These are phyloP conservation scores for Callipepla californica DNA, from an alignment of 2,113 vertebrate genomes.

Conservation along the genomic window DNA sequence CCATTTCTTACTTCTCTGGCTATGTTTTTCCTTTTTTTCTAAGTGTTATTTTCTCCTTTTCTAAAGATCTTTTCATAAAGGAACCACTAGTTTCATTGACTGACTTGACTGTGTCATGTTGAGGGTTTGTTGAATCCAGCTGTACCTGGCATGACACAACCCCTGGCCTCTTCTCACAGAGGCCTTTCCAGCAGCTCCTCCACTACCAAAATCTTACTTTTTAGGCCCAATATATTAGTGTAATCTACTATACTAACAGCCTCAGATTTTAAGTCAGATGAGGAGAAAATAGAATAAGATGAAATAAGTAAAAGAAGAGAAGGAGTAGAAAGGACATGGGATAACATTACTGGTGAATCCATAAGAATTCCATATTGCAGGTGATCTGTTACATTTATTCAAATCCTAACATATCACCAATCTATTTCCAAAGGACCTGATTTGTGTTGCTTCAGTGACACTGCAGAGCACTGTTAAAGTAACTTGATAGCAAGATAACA, in stretches of 20 bases:
- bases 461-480: not conserved
- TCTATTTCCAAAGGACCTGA: not conserved
- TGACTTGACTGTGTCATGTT: not conserved
- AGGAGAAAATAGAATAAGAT: not conserved
- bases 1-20: not conserved
- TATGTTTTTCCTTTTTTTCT: not conserved
- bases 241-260: not conserved
- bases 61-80: not conserved
- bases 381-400: not conserved
- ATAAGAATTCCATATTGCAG: not conserved
- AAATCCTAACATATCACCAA: not conserved
- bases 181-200: not conserved
- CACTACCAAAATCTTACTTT: not conserved
- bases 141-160: not conserved
- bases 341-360: not conserved
- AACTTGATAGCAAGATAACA: not conserved
- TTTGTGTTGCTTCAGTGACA: not conserved
- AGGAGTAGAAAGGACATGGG: not conserved
- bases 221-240: not conserved
- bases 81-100: not conserved
- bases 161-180: not conserved
- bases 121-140: fast-evolving
- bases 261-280: not conserved
- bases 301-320: not conserved
- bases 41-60: not conserved